Base-by-base conservation (phyloP, 2,888 invertebrate species). In the Caenorhabditis drosophilae region DNA sequence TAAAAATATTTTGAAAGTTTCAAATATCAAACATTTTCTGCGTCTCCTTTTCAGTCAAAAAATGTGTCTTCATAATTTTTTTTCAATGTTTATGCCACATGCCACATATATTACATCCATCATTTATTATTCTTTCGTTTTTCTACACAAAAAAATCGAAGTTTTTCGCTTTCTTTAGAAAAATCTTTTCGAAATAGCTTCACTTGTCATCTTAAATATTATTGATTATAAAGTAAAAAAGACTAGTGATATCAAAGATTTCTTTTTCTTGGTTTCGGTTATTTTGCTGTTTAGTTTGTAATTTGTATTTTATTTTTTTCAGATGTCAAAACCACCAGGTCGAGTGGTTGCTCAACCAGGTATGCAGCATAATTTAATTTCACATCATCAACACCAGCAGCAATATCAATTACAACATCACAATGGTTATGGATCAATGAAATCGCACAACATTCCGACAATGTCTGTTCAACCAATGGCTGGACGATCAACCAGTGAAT, bases 301-400 rank as follows among this genome's bases (percentile, higher is more conserved):
- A 31, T 9, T 9, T 31, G 12, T 31, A 27, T n/a, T 31, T n/a
- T 27, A 11, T 41, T 25, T 49, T 22, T 70, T 70, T 53, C 67
- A 73, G 73, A 73, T 73, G 73, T 67, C 70, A 22, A 73, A 70
- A 56, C 68, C 70, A 38, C 73, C 73, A 38, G 62, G 61, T 49
- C 59, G 73, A 45, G 63, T 68, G 42, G 67, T 70, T 36, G 73
- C 73, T 40, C 67, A 59, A 23, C 61, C 61, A 12, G 51, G 53
- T 22, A 48, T 44, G 25, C 27, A 46, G 0, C 49, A 52, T 6
- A 46, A 54, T 34, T 31, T 27, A 11, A 18, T 4, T 7, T 36
- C 35, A 40, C 52, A 42, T 6, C 49, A 34, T n/a, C 49, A 50
- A n/a, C 35, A 38, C 0, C 48, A 51, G 9, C 54, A 57, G 38